Percentiles rank a stretch among this genome's conserved stretches.
Evolutionary conservation across 2,797 vertebrate species (phyloP).

Genomic region (Rousettus madagascariensis): DNA sequence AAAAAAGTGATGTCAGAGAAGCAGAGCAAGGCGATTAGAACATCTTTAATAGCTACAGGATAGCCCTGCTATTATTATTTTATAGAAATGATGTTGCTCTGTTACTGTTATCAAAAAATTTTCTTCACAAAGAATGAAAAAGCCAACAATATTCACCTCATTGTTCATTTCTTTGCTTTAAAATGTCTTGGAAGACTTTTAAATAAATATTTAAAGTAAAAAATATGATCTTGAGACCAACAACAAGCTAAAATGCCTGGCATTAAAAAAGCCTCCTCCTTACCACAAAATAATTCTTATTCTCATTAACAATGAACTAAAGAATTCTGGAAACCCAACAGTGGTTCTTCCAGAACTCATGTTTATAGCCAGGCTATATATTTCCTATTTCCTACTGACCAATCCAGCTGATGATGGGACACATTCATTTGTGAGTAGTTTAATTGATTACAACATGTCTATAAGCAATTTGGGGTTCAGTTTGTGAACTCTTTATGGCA

Average conservation of each 20-base stretch:
- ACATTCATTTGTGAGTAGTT: not conserved
- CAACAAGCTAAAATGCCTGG: not conserved
- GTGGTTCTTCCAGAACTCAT: conserved; percentile 8
- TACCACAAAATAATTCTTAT: conserved; percentile 18
- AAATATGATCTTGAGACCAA: conserved; percentile 18
- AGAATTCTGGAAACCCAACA: conserved; percentile 41
- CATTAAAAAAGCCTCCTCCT: not conserved
- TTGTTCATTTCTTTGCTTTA: conserved; percentile 39
- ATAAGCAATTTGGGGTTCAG: not conserved
- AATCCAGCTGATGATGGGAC: not conserved
- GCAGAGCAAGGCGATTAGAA: not conserved
- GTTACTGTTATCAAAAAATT: not conserved
- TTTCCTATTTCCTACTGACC: conserved; percentile 25
- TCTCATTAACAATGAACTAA: not conserved
- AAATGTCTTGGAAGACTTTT: conserved; percentile 9
- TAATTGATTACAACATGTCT: not conserved
- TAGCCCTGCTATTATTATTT: not conserved
- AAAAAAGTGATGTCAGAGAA: not conserved
- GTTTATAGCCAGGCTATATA: not conserved
- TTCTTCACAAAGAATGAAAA: conserved; percentile 45
- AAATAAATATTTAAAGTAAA: conserved; percentile 44
- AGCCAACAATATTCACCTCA: not conserved
- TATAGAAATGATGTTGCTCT: not conserved
- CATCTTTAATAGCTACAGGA: not conserved
- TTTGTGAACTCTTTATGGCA: not conserved